These are phyloP conservation scores for Taurulus bubalis DNA, from an alignment of 2,113 vertebrate genomes.

Conservation along the genomic window DNA sequence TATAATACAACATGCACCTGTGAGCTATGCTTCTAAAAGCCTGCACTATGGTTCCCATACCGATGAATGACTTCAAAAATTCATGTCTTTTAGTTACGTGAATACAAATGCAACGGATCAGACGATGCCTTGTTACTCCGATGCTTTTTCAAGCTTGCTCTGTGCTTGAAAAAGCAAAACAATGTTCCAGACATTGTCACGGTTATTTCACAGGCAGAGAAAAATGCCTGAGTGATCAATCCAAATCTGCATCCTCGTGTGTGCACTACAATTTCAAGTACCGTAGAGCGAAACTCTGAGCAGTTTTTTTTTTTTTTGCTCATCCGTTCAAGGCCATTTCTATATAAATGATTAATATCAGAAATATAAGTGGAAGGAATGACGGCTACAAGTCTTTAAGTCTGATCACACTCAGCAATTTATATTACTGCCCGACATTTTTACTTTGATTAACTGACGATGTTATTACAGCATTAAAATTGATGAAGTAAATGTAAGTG, in stretches of 20 bases:
- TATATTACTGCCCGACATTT: conserved; percentile 51
- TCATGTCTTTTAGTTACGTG: conserved; percentile 46
- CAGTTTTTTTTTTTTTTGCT: conserved; percentile 11
- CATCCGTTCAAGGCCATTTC: conserved; percentile 40
- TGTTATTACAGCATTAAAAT: conserved; percentile 74
- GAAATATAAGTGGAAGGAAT: conserved; percentile 45
- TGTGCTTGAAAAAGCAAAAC: conserved; percentile 53
- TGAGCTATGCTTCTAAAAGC: conserved; percentile 63
- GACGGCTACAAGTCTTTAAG: conserved; percentile 55
- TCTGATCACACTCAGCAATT: conserved; percentile 53
- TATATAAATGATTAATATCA: conserved; percentile 56
- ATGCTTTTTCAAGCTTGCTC: conserved; percentile 46
- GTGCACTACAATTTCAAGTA: conserved; percentile 24
- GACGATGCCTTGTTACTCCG: conserved; percentile 31
- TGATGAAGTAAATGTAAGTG: conserved; percentile 73
- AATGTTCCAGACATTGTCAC: conserved; percentile 45
- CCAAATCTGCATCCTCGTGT: conserved; percentile 37
- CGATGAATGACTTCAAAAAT: conserved; percentile 60
- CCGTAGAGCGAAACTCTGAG: neutral
- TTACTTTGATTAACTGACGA: conserved; percentile 67
- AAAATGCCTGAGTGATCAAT: conserved; percentile 49
- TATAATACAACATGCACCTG: conserved; percentile 76
- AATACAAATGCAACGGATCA: conserved; percentile 59
- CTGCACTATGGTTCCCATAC: conserved; percentile 47
- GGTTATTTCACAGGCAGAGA: conserved; percentile 34